Conservation (phyloP, 1,140 invertebrate species). For the Adelges cooleyi region DNA sequence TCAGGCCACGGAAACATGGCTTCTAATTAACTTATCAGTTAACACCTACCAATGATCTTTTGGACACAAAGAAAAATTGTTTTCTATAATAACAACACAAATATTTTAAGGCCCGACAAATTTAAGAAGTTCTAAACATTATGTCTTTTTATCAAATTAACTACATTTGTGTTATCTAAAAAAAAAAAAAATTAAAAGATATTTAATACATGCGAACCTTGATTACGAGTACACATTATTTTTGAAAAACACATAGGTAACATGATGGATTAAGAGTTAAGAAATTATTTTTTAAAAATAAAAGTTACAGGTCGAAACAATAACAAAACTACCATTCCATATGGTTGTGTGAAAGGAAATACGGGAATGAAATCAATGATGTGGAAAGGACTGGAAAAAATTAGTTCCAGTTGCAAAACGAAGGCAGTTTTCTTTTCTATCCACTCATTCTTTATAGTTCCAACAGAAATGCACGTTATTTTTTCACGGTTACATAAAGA, state of each 20-base stretch:
- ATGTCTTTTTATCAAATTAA: too few relatives aligned
- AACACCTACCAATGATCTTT: constrained; percentile 15
- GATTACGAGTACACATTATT: constrained; percentile 10
- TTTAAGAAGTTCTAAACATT: too few relatives aligned
- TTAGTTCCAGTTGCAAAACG: constrained; percentile 25
- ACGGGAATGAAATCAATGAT: constrained; percentile 13
- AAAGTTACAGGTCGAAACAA: neutral
- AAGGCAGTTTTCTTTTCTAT: neutral
- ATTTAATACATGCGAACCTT: constrained; percentile 12
- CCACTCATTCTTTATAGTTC: neutral
- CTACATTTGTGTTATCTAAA: too few relatives aligned
- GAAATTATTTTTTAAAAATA: neutral
- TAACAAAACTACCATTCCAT: constrained; percentile 15
- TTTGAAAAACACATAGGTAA: constrained; percentile 16
- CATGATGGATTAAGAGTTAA: neutral
- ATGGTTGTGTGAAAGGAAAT: constrained; percentile 11
- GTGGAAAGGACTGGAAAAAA: constrained; percentile 3
- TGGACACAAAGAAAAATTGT: too few relatives aligned
- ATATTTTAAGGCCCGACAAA: too few relatives aligned
- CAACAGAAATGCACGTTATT: neutral
- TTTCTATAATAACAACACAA: too few relatives aligned
- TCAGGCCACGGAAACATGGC: constrained; percentile 23
- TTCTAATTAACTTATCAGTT: constrained; percentile 1
- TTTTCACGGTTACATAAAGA: too few relatives aligned
- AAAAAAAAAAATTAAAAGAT: neutral